Evolutionary conservation across 2,888 invertebrate species (phyloP).

Genomic region (Timema cristinae): DNA sequence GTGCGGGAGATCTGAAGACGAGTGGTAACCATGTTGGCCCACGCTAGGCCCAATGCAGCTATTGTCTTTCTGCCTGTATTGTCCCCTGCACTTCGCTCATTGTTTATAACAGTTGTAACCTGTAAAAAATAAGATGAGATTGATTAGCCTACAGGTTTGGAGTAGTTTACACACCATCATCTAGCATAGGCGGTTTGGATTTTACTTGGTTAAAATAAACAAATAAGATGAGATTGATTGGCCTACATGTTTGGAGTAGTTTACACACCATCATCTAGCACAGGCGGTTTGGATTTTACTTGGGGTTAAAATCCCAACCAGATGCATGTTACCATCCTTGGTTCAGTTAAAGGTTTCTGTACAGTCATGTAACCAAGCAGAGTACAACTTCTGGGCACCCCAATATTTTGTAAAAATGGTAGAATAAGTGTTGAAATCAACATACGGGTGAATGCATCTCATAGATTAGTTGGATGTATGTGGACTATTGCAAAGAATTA

Average conservation of each 20-base stretch:
- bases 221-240: neutral
- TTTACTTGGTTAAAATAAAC: neutral
- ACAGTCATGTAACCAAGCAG: no score
- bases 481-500: no score
- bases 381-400: no score
- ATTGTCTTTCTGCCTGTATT: slow-evolving; percentile 39
- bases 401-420: no score
- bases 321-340: no score
- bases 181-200: neutral
- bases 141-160: neutral
- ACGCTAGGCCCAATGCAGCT: slow-evolving; percentile 61
- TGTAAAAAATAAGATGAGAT: slow-evolving; percentile 18
- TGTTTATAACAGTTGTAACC: slow-evolving; percentile 32
- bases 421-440: no score
- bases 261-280: neutral
- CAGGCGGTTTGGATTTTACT: neutral
- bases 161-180: neutral
- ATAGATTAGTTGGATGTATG: no score
- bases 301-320: no score
- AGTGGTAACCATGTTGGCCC: slow-evolving; percentile 61
- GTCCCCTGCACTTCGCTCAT: slow-evolving; percentile 19
- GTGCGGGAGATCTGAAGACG: slow-evolving; percentile 50
- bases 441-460: no score
- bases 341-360: no score
- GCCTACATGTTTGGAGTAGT: neutral